A percentile compares a stretch with the other conserved stretches of the same genome.
These are phyloP conservation scores for Malurus elegans DNA, from an alignment of 2,113 vertebrate genomes.

Conservation along the genomic window DNA sequence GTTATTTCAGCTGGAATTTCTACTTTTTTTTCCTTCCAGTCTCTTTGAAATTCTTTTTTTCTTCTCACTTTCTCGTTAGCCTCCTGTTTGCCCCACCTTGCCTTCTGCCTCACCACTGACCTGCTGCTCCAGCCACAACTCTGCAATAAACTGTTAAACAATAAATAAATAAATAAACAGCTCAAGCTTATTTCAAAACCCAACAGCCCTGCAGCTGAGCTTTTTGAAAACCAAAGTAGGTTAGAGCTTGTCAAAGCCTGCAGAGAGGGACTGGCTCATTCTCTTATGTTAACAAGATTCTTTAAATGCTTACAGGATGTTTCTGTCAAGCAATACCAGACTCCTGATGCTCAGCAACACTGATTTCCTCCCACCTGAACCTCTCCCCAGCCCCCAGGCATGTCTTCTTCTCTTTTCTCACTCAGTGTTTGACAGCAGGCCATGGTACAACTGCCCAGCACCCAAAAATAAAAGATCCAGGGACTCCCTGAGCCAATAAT, in stretches of 20 bases:
- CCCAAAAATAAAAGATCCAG: background rate
- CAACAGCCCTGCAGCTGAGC: background rate
- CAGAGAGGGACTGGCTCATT: background rate
- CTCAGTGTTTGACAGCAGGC: background rate
- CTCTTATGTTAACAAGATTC: background rate
- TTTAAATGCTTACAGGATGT: slow-evolving; percentile 16
- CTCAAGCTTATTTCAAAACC: background rate
- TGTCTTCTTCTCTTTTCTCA: background rate
- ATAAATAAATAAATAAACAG: background rate
- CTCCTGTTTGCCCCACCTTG: background rate
- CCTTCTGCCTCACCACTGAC: background rate
- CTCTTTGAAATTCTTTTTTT: background rate
- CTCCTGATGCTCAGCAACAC: background rate
- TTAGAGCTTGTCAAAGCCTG: slow-evolving; percentile 18
- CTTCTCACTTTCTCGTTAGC: background rate
- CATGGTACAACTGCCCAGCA: background rate
- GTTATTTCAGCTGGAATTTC: background rate
- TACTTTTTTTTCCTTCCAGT: background rate
- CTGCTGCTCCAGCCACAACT: background rate
- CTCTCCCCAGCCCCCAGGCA: background rate
- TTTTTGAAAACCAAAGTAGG: background rate
- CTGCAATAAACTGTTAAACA: background rate
- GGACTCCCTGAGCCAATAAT: background rate
- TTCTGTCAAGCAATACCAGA: background rate
- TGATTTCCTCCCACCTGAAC: background rate